Base-by-base conservation (phyloP, 2,888 invertebrate species). In the Tipula vernalis region DNA sequence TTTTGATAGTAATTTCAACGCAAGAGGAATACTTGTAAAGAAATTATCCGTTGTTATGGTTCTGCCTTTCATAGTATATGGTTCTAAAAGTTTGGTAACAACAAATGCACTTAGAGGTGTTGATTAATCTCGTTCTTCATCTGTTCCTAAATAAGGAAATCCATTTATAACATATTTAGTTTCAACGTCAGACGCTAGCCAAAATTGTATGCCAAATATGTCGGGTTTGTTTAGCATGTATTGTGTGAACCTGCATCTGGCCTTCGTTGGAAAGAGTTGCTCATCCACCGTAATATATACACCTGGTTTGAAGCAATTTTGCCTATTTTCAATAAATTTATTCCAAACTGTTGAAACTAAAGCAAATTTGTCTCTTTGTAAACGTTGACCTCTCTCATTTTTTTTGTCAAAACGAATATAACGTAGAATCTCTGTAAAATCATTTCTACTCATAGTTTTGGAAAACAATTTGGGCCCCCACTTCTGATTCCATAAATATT, bases 221-320 rank as follows among this genome's bases (percentile, higher is more conserved):
- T 57, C 15, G 18, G 57, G 57, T 57, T 89, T 89, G 86, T 88
- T 89, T 28, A 88, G 88, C 88, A 89, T 88, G 86, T 89, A 89
- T 86, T 90, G 89, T 5, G 88, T 89, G 88, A 89, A 90, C 86
- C 87, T 88, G 87, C 89, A 57, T 57, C 15, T 57, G 18, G 18
- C 86, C 87, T 89, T 89, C 0, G 88, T 87, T 36, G 88, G 88
- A 87, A 89, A 89, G n/a, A 89, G 87, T 83, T 89, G 89, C 87
- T 89, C 89, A 44, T 87, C n/a, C n/a, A n/a, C n/a, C n/a, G n/a
- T n/a, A n/a, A n/a, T 28, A 28, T 28, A 28, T 2, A 2, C 28
- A 28, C 28, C 28, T 28, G 28, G 28, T 28, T 28, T 28, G 28
- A 28, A 1, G 28, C 28, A 28, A 28, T 28, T 28, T 28, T 28